A percentile compares a stretch with the other conserved stretches of the same genome.
Conservation (phyloP, 1,140 invertebrate genomes). For the Monomorium pharaonis region DNA sequence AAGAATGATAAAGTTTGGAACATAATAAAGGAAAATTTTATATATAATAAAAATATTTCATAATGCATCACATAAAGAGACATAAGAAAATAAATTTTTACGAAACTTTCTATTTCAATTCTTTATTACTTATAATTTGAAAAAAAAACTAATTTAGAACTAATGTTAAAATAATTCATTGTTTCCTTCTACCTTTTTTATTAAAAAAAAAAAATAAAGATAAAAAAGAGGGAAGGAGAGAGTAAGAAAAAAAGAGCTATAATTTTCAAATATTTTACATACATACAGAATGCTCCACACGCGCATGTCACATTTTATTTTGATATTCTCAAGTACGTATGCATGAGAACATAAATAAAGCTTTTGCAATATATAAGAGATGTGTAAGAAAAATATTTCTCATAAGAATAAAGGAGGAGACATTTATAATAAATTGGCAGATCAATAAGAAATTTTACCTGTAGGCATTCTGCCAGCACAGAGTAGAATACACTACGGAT, state of each 20-base stretch:
- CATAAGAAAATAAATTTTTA: too few species aligned
- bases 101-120: too few species aligned
- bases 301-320: neutral
- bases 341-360: neutral
- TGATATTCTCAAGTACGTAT: neutral
- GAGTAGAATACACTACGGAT: constrained; percentile 12
- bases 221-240: too few species aligned
- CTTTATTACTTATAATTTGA: too few species aligned
- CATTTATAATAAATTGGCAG: neutral
- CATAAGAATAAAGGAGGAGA: neutral
- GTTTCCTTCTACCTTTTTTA: neutral
- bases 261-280: too few species aligned
- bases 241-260: too few species aligned
- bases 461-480: constrained; percentile 1
- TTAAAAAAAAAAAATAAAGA: neutral
- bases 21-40: neutral
- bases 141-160: neutral
- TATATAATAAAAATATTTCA: neutral
- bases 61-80: too few species aligned
- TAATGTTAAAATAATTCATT: neutral
- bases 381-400: neutral
- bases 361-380: neutral
- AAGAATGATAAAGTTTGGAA: neutral
- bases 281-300: neutral
- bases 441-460: constrained; percentile 11